A percentile compares a stretch with the other conserved stretches of the same genome.
Conservation (phyloP, 37 sponge, comb jelly and placozoan genomes). For the Ephydatia muelleri region DNA sequence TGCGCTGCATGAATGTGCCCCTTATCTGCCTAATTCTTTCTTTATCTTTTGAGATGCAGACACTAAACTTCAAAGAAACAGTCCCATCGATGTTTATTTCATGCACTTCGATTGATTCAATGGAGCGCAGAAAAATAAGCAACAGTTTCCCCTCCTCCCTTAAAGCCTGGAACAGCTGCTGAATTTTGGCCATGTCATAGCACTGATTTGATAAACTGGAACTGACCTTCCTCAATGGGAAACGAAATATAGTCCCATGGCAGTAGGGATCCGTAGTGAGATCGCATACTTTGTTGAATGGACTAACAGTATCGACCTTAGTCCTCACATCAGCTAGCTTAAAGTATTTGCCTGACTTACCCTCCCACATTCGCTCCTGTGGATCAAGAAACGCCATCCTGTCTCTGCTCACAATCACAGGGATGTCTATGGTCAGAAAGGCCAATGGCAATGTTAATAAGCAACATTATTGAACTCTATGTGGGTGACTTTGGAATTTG, state of each 20-base stretch:
- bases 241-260: conserved; percentile 59
- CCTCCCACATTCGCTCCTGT: conserved; percentile 29
- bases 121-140: conserved; percentile 40
- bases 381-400: conserved; percentile 53
- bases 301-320: background rate
- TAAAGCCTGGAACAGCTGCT: conserved; percentile 9
- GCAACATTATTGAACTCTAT: no score
- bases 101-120: conserved; percentile 17
- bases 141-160: conserved; percentile 23
- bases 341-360: background rate
- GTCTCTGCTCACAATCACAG: conserved; percentile 58
- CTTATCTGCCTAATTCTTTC: background rate
- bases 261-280: background rate
- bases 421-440: no score
- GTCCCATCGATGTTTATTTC: background rate
- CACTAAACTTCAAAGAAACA: background rate
- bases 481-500: no score
- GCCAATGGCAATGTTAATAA: no score
- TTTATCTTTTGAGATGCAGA: background rate
- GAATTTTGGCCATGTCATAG: background rate
- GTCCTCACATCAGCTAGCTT: background rate
- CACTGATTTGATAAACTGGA: conserved; percentile 17
- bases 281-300: conserved; percentile 37
- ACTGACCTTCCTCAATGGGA: conserved; percentile 44
- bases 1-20: background rate